Base-by-base conservation (phyloP, 2,797 vertebrate genomes). In the Parauchenoglanis punctatus region DNA sequence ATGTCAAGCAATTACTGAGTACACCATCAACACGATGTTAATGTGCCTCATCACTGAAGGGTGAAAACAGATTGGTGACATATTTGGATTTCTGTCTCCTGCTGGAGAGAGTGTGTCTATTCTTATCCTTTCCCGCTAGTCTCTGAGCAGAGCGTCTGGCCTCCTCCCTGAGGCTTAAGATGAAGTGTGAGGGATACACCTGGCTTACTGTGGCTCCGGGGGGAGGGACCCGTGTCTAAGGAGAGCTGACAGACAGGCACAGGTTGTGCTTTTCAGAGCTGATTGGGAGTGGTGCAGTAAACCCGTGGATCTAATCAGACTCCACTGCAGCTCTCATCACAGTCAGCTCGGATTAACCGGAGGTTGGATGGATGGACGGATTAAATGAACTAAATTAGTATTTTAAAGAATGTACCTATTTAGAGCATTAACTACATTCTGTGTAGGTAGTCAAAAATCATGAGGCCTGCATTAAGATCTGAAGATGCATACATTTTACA, bases 101-200 rank as follows among this genome's bases (percentile, higher is more conserved):
- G 59, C 68, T 80, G 15, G 23, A 87, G 35, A 49, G 61, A 25
- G n/a, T 4, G 67, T 46, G 20, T 84, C 81, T 86, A 87, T 90
- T 91, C 81, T 88, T 86, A 82, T 89, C 68, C 85, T 65, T 86
- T 49, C 54, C 61, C 76, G 83, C 83, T 82, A 73, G 72, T 65
- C 85, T 85, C 85, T 17, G n/a, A 44, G 77, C 86, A 85, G 84
- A 86, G 73, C 40, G 40, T 88, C 86, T 88, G 86, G 84, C 76
- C 87, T 90, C 72, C 78, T 90, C 89, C 86, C 87, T 31, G 73
- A 83, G 87, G 87, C 86, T 89, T 88, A 89, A 78, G 81, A 89
- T 91, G 78, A 80, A 84, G 75, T 89, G 85, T 84, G 89, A 70
- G 82, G 82, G 89, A 86, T 90, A 86, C 87, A 90, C 82, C 89